Conservation (phyloP, 2,888 invertebrate genomes). For the Netelia fuscicornis region DNA sequence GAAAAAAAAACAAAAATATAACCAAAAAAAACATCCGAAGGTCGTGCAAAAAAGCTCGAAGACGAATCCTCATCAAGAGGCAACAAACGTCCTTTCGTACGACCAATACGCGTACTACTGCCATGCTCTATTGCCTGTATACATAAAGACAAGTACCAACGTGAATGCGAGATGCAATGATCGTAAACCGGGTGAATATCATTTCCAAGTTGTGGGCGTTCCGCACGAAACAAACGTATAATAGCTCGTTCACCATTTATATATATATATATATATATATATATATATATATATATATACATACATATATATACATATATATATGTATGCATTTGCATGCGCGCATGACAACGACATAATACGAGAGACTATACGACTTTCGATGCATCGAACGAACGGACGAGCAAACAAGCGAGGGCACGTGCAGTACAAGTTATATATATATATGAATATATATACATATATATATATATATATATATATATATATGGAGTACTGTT, state of each 20-base stretch:
- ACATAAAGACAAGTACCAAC: constrained; percentile 25
- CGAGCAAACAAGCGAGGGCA: constrained; percentile 14
- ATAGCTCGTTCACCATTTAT: background rate
- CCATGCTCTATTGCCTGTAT: background rate
- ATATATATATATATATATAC: constrained; percentile 8
- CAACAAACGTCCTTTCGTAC: constrained; percentile 30
- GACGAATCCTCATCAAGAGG: too few species aligned
- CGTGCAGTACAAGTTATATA: constrained; percentile 5
- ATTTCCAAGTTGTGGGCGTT: constrained; percentile 63
- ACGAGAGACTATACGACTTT: constrained; percentile 56
- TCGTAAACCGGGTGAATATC: constrained; percentile 62
- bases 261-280: constrained; percentile 14
- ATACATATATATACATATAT: too few species aligned
- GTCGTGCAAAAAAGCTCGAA: too few species aligned
- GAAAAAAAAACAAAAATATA: background rate
- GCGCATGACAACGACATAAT: constrained; percentile 55
- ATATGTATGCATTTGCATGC: constrained; percentile 30
- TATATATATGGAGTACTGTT: constrained; percentile 53
- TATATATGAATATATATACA: background rate
- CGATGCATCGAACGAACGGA: constrained; percentile 52
- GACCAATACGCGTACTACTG: background rate
- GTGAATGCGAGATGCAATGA: constrained; percentile 56
- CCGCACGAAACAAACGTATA: constrained; percentile 46
- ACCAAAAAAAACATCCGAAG: background rate
- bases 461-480: constrained; percentile 7